These are phyloP conservation scores for Ectropis grisescens DNA, from an alignment of 1,140 invertebrate genomes.

Conservation along the genomic window DNA sequence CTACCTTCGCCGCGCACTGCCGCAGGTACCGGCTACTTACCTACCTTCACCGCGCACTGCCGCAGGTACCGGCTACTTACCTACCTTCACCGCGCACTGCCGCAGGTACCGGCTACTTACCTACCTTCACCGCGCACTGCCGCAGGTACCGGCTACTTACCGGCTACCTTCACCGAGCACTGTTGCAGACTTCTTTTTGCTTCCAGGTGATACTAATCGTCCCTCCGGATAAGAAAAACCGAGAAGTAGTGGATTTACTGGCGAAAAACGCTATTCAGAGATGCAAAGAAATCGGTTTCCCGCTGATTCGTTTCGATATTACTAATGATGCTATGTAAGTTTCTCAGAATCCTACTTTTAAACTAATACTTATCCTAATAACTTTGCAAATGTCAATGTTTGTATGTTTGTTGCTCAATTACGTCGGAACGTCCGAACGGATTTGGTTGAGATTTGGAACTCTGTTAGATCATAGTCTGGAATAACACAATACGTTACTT, in stretches of 20 bases:
- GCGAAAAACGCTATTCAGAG: constrained; percentile 36
- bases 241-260: constrained; percentile 32
- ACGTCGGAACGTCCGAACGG: too few species aligned
- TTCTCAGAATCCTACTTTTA: too few species aligned
- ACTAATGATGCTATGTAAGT: constrained; percentile 31
- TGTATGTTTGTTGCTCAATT: too few species aligned
- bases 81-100: constrained; percentile 45
- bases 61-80: constrained; percentile 21
- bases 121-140: constrained; percentile 45
- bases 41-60: constrained; percentile 38
- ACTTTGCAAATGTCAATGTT: too few species aligned
- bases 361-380: too few species aligned
- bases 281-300: constrained; percentile 32
- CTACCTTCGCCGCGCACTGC: too few species aligned
- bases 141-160: constrained; percentile 41
- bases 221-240: constrained; percentile 23
- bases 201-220: constrained; percentile 44
- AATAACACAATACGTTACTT: too few species aligned
- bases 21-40: constrained; percentile 31
- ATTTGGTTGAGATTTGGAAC: too few species aligned
- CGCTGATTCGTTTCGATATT: constrained; percentile 43
- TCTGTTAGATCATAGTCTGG: too few species aligned
- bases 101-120: constrained; percentile 41
- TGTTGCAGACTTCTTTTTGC: too few species aligned
- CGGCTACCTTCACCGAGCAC: too few species aligned